phyloP scores from a whole-genome alignment of 2,797 vertebrate genomes.

The Prunella strophiata region DNA sequence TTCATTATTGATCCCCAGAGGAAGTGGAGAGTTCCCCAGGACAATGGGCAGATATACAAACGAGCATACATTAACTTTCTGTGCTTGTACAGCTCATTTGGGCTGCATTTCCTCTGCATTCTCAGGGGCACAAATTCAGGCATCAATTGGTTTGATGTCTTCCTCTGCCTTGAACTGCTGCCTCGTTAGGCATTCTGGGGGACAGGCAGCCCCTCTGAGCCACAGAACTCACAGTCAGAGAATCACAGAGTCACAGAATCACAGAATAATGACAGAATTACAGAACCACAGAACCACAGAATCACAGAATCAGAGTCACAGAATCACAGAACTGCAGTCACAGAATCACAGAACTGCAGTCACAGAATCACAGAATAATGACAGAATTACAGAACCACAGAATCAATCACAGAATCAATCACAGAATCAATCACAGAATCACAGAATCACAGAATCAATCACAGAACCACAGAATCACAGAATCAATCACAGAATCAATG shows the following conservation, averaged over 20 bases:
- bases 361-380: too few relatives aligned
- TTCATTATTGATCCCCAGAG: slow-evolving; percentile 45
- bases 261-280: background rate
- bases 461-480: background rate
- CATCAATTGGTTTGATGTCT: slow-evolving; percentile 15
- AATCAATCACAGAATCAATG: too few relatives aligned
- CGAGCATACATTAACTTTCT: slow-evolving; percentile 31
- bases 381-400: too few relatives aligned
- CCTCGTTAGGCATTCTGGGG: background rate
- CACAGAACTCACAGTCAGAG: background rate
- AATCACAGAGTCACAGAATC: background rate
- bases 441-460: background rate
- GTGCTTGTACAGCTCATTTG: background rate
- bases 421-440: background rate
- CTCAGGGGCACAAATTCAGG: background rate
- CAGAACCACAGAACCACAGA: too few relatives aligned
- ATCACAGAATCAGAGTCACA: too few relatives aligned
- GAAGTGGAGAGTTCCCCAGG: slow-evolving; percentile 13
- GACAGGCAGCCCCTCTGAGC: background rate
- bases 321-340: too few relatives aligned
- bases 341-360: background rate
- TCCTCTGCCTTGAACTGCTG: background rate
- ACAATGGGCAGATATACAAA: slow-evolving; percentile 41
- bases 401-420: too few relatives aligned
- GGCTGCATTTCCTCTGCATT: slow-evolving; percentile 19